Conservation (phyloP, 1,140 invertebrate genomes). For the Cyclina sinensis region DNA sequence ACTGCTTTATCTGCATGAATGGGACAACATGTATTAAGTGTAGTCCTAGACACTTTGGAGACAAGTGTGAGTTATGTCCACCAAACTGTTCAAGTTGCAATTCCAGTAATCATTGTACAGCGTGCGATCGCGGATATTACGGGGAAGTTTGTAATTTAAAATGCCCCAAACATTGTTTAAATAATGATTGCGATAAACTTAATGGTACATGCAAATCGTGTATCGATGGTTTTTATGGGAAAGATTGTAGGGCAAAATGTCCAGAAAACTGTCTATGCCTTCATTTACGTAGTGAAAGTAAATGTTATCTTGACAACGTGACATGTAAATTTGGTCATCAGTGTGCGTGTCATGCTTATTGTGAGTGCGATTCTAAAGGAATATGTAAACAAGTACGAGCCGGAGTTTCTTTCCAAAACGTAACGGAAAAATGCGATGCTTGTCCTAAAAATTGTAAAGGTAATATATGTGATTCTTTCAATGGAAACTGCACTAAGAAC, state of each 20-base stretch:
- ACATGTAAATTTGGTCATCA: not conserved
- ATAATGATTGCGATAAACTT: not conserved
- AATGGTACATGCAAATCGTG: not conserved
- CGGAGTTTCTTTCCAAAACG: too few relatives aligned
- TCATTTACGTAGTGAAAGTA: not conserved
- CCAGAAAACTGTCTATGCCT: not conserved
- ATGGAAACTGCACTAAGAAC: not conserved
- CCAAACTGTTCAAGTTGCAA: not conserved
- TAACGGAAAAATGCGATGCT: not conserved
- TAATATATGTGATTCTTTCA: not conserved
- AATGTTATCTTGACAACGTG: not conserved
- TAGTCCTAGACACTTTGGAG: not conserved
- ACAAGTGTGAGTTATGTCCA: not conserved
- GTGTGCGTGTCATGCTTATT: too few relatives aligned
- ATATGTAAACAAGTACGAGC: too few relatives aligned
- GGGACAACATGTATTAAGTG: not conserved
- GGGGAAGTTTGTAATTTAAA: not conserved
- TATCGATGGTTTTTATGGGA: not conserved
- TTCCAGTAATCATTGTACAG: not conserved
- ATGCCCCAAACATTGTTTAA: not conserved
- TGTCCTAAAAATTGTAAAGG: not conserved
- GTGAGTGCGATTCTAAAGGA: too few relatives aligned
- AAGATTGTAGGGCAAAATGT: not conserved
- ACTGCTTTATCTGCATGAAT: not conserved
- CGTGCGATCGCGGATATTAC: not conserved